phyloP scores from a whole-genome alignment of 2,888 invertebrate species.

The Leucoptera coffeella region DNA sequence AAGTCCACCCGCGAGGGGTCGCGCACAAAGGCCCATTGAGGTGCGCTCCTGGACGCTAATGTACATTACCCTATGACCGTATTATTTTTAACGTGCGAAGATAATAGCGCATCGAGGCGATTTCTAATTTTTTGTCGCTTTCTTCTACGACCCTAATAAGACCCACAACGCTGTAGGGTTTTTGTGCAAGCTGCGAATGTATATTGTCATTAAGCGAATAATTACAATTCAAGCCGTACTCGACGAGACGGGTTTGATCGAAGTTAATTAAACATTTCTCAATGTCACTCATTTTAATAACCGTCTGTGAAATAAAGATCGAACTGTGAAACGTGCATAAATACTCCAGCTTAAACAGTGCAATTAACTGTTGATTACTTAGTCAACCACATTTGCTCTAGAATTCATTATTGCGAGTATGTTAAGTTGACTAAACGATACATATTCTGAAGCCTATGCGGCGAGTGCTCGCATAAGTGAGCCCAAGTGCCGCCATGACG shows the following conservation, averaged over 20 bases:
- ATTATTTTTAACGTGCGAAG: conserved; percentile 50
- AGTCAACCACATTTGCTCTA: too few species aligned
- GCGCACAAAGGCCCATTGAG: conserved; percentile 38
- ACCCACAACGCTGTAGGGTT: conserved; percentile 42
- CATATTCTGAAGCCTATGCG: too few species aligned
- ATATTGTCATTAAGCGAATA: conserved; percentile 32
- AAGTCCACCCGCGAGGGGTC: conserved; percentile 41
- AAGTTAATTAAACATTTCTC: conserved; percentile 1
- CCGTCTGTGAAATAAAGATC: too few species aligned
- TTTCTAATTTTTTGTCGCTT: conserved; percentile 30
- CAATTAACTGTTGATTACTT: too few species aligned
- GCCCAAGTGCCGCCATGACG: too few species aligned
- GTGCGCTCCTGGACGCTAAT: conserved; percentile 50
- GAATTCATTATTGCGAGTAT: too few species aligned
- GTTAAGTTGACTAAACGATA: too few species aligned
- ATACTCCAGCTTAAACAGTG: too few species aligned
- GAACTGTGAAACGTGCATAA: too few species aligned
- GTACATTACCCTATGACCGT: conserved; percentile 49
- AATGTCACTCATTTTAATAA: neutral
- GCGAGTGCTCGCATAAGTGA: too few species aligned
- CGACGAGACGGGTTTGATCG: neutral
- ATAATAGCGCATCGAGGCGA: conserved; percentile 52
- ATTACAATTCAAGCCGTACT: conserved; percentile 10
- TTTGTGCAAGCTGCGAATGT: conserved; percentile 31
- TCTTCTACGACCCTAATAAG: conserved; percentile 37